A percentile compares a stretch with the other conserved stretches of the same genome.
Conservation (phyloP, 2,888 invertebrate genomes). For the Craniophora ligustri region DNA sequence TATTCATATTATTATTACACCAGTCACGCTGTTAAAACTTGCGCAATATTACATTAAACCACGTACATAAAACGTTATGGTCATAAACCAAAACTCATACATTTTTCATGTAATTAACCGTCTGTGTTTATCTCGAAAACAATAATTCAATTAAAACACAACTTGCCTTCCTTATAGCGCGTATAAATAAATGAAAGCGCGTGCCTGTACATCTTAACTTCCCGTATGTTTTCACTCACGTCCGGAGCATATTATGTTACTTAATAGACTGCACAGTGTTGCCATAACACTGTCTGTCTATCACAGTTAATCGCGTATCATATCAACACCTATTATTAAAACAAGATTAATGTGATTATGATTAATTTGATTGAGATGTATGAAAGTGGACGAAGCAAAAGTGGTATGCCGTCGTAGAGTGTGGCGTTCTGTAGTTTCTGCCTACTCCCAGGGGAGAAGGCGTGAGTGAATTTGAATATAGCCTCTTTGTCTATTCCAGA, state of each 20-base stretch:
- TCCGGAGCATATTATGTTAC: slow-evolving; percentile 27
- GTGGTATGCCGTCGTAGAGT: no score
- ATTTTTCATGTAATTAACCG: not conserved
- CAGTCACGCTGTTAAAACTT: no score
- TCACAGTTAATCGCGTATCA: slow-evolving; percentile 3
- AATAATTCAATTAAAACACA: not conserved
- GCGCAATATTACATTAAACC: no score
- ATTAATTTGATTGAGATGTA: no score
- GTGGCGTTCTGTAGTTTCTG: no score
- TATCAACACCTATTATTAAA: slow-evolving; percentile 4
- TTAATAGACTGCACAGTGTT: slow-evolving; percentile 15
- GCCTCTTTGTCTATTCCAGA: no score
- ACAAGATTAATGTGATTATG: slow-evolving; percentile 11
- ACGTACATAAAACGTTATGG: no score
- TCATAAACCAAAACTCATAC: not conserved
- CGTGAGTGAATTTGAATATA: no score
- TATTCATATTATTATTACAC: no score
- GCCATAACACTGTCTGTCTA: slow-evolving; percentile 10
- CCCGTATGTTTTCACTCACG: slow-evolving; percentile 36
- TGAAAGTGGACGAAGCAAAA: no score
- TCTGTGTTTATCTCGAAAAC: slow-evolving; percentile 11
- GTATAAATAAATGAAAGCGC: slow-evolving; percentile 26
- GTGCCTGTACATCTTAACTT: slow-evolving; percentile 16
- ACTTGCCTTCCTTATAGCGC: not conserved
- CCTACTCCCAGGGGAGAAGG: no score